Evolutionary conservation across 2,797 vertebrate genomes (phyloP).

Genomic region (Pyrocephalus nanus): DNA sequence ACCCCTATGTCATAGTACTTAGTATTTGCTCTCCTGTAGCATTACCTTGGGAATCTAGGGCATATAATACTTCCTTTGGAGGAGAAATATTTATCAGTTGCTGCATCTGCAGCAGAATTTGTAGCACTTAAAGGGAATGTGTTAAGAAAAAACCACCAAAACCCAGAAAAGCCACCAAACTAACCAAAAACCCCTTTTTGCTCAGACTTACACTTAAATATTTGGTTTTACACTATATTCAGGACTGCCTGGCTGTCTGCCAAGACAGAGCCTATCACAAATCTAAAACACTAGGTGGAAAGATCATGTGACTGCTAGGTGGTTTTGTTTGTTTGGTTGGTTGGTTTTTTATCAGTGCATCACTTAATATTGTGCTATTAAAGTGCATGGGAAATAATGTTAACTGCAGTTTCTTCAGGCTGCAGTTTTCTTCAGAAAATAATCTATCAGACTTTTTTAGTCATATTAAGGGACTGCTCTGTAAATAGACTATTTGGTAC

Average conservation of each 20-base stretch:
- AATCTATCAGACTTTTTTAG: not conserved
- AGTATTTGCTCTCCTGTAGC: not conserved
- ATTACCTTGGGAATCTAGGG: slow-evolving; percentile 10
- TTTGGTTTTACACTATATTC: slow-evolving; percentile 75
- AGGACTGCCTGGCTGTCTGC: slow-evolving; percentile 24
- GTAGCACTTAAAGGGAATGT: slow-evolving; percentile 1
- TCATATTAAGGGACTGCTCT: not conserved
- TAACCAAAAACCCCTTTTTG: not conserved
- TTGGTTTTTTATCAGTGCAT: not conserved
- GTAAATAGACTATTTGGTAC: not conserved
- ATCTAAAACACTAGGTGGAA: slow-evolving; percentile 19
- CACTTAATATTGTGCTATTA: not conserved
- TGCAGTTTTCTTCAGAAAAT: not conserved
- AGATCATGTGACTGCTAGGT: not conserved
- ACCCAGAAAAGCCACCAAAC: not conserved
- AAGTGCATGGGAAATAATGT: not conserved
- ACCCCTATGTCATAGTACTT: not conserved
- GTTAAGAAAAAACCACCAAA: not conserved
- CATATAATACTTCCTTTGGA: slow-evolving; percentile 28
- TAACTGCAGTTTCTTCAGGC: not conserved
- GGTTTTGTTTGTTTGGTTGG: not conserved
- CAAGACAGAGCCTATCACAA: not conserved
- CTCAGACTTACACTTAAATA: slow-evolving; percentile 66
- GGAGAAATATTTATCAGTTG: not conserved
- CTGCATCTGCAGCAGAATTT: slow-evolving; percentile 14